Percentiles rank a stretch among this genome's conserved stretches.
phyloP scores from a whole-genome alignment of 2,888 invertebrate species.

The Caenorhabditis zanzibari region DNA sequence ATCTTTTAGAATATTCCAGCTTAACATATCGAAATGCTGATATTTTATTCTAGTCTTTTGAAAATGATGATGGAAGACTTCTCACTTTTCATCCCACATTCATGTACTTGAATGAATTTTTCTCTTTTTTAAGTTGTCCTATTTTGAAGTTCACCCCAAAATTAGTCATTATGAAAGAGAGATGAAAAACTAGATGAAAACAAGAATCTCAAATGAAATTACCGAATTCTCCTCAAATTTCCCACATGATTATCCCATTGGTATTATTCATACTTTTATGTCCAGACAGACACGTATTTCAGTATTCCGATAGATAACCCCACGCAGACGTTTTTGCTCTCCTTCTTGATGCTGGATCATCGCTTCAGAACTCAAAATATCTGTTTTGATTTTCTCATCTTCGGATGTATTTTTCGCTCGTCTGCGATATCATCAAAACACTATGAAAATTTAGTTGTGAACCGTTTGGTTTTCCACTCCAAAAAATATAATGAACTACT shows the following conservation, averaged over 20 bases:
- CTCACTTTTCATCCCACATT: background rate
- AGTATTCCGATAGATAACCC: background rate
- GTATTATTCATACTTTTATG: constrained; percentile 9
- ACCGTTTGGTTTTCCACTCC: background rate
- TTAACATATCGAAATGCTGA: background rate
- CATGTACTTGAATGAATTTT: constrained; percentile 3
- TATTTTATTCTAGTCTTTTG: constrained; percentile 8
- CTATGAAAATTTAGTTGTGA: background rate
- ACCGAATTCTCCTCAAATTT: constrained; percentile 1
- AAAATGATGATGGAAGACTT: constrained; percentile 44
- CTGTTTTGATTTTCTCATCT: background rate
- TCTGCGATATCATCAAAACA: background rate
- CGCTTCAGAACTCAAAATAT: background rate
- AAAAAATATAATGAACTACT: background rate
- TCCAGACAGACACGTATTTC: constrained; percentile 11
- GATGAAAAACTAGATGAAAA: background rate
- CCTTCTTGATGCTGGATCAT: background rate
- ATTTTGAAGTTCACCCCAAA: background rate
- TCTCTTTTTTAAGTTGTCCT: background rate
- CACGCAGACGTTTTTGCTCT: background rate
- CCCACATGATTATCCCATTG: constrained; percentile 1
- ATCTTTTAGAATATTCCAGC: constrained; percentile 36
- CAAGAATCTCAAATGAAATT: background rate
- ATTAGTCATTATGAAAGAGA: background rate
- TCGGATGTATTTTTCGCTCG: background rate